Evolutionary conservation across 2,888 invertebrate genomes (phyloP), one percentile per base, ranked within the genome.

Genomic region (Synanthedon andrenaeformis): DNA sequence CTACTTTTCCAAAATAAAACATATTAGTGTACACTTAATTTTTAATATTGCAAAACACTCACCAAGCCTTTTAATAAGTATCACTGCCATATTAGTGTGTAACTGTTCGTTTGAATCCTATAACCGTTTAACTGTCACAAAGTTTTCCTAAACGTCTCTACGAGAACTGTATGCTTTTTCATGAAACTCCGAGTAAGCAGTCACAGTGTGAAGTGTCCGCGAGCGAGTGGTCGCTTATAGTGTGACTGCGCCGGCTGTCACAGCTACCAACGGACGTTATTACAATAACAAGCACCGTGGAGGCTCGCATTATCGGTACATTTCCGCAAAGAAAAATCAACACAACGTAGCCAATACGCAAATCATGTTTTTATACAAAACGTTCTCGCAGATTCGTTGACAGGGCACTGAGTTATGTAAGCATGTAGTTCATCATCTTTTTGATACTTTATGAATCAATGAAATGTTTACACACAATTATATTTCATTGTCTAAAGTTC

Each of bases 31-130:
- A 35, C 35, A 35, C 35, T 10, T 35, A 35, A 35, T 35, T 10
- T 35, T 35, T 6, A 35, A 35, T 35, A 10, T 35, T 8, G 13
- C 42, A 13, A 45, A 56, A 55, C 57, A 80, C 84, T 79, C 54
- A 84, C 84, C 82, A 54, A 83, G 75, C 64, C 74, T 60, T 62
- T 83, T 83, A 51, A 82, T 59, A 63, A 70, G 71, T 57, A 83
- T 73, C 67, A 82, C 74, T 66, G 83, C 83, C 84, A 84, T 84
- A n/a, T n/a, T n/a, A 66, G 66, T 72, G 8, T 51, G 54, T 49
- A 49, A 49, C 19, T 49, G 11, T 49, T 3, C 12, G 5, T 6
- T 14, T 45, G 14, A 13, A 45, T 13, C 14, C n/a, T 45, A 45
- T 3, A 45, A 45, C 3, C 6, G 14, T 45, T 45, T 13, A 13